These are phyloP conservation scores for Diadegma fenestrale DNA, from an alignment of 2,888 invertebrate species.

Conservation along the genomic window DNA sequence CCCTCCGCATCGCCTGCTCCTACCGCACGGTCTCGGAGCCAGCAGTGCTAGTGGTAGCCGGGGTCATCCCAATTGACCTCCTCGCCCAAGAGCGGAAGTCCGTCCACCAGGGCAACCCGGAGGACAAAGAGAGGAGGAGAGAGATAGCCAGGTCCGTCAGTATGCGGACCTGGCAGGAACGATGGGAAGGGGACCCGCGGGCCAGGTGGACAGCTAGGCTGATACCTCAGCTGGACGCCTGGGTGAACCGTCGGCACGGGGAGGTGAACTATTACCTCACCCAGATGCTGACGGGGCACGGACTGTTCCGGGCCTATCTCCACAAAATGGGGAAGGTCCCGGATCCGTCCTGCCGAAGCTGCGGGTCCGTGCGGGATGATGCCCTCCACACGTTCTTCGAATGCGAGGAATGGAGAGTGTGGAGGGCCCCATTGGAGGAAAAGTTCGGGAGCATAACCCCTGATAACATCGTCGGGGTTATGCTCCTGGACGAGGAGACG, in stretches of 20 bases:
- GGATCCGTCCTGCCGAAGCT: background rate
- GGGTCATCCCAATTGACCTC: background rate
- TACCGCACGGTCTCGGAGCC: constrained; percentile 25
- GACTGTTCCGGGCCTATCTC: constrained; percentile 23
- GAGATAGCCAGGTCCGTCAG: background rate
- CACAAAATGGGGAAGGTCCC: constrained; percentile 35
- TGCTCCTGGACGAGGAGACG: too few species aligned
- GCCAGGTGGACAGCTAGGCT: background rate
- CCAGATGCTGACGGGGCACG: constrained; percentile 22
- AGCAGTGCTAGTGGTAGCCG: background rate
- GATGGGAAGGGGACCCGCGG: background rate
- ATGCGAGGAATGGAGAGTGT: too few species aligned
- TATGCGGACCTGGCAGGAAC: constrained; percentile 3
- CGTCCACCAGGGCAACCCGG: constrained; percentile 1
- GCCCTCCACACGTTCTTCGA: too few species aligned
- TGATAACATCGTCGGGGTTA: too few species aligned
- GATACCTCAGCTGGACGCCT: background rate
- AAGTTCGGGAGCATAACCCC: too few species aligned
- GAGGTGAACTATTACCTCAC: constrained; percentile 49
- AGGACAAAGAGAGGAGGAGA: background rate
- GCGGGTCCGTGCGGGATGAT: too few species aligned
- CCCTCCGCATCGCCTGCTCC: constrained; percentile 23
- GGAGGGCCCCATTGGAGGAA: too few species aligned
- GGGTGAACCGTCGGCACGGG: constrained; percentile 29
- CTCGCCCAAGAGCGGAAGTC: constrained; percentile 9